phyloP scores from a whole-genome alignment of 1,140 invertebrate species.

The Epicauta chinensis region DNA sequence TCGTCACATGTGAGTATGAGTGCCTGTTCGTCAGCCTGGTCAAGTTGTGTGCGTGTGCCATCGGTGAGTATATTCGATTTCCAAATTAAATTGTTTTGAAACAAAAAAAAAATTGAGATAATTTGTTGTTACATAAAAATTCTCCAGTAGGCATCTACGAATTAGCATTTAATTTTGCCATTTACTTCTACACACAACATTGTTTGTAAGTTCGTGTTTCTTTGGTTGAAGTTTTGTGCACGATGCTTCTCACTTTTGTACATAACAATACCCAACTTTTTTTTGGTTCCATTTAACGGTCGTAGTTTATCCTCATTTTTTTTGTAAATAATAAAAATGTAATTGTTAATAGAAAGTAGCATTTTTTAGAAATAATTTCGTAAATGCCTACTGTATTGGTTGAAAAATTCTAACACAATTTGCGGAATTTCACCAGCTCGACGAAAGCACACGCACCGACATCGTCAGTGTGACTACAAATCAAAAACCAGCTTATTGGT shows the following conservation, averaged over 20 bases:
- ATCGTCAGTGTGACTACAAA: too few relatives aligned
- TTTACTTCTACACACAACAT: too few relatives aligned
- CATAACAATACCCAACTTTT: too few relatives aligned
- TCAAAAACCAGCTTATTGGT: too few relatives aligned
- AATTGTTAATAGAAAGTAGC: not conserved
- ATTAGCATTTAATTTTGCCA: not conserved
- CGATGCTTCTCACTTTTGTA: too few relatives aligned
- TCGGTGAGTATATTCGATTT: conserved; percentile 50
- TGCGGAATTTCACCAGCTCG: conserved; percentile 6
- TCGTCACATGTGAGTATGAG: conserved; percentile 76
- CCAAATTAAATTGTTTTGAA: too few relatives aligned
- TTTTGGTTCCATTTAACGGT: too few relatives aligned
- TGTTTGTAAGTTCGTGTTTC: too few relatives aligned
- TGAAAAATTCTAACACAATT: not conserved
- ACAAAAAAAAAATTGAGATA: too few relatives aligned
- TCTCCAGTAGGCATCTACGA: conserved; percentile 8
- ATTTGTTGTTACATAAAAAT: not conserved
- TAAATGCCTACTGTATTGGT: conserved; percentile 11
- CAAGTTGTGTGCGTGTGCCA: conserved; percentile 62
- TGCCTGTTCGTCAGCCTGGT: conserved; percentile 50
- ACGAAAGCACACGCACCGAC: conserved; percentile 15
- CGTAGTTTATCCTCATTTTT: too few relatives aligned
- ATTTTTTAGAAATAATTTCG: conserved; percentile 1
- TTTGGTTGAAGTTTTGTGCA: too few relatives aligned
- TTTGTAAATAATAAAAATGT: not conserved